Conservation (phyloP, 2,888 invertebrate species). For the Luperina nickerlii region DNA sequence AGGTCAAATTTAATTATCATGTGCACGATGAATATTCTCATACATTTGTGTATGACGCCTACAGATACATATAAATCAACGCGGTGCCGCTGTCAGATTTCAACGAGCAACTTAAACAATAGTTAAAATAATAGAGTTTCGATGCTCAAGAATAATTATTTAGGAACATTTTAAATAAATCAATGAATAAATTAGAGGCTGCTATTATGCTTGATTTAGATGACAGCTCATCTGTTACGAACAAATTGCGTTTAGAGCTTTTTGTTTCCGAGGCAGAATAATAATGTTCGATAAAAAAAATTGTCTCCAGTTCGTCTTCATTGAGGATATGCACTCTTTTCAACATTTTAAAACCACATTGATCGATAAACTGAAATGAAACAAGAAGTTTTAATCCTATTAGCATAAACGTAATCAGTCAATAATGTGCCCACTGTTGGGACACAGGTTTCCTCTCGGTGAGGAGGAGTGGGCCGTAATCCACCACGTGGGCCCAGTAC, state of each 20-base stretch:
- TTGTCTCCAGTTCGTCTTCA: background rate
- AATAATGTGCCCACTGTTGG: background rate
- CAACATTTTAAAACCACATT: background rate
- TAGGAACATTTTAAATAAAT: constrained; percentile 87
- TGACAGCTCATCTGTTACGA: constrained; percentile 84
- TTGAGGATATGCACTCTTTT: constrained; percentile 14
- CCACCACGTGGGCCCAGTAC: background rate
- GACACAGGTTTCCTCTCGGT: background rate
- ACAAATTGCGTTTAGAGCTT: constrained; percentile 78
- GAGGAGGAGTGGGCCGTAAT: background rate
- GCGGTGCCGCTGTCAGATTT: constrained; percentile 76
- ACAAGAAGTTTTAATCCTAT: too few relatives aligned
- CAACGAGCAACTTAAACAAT: constrained; percentile 86
- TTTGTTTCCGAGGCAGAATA: constrained; percentile 63
- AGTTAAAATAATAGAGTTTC: constrained; percentile 86
- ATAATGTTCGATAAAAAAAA: constrained; percentile 30
- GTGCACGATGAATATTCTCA: constrained; percentile 80
- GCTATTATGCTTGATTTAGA: constrained; percentile 87
- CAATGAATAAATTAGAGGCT: constrained; percentile 87
- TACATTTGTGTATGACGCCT: constrained; percentile 79
- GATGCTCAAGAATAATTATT: constrained; percentile 87
- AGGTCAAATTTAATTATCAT: constrained; percentile 90
- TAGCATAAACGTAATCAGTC: background rate
- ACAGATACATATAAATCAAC: constrained; percentile 84
- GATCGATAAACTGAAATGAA: background rate